Base-by-base conservation (phyloP, 2,888 invertebrate species). In the Hipparchia sbordonii region DNA sequence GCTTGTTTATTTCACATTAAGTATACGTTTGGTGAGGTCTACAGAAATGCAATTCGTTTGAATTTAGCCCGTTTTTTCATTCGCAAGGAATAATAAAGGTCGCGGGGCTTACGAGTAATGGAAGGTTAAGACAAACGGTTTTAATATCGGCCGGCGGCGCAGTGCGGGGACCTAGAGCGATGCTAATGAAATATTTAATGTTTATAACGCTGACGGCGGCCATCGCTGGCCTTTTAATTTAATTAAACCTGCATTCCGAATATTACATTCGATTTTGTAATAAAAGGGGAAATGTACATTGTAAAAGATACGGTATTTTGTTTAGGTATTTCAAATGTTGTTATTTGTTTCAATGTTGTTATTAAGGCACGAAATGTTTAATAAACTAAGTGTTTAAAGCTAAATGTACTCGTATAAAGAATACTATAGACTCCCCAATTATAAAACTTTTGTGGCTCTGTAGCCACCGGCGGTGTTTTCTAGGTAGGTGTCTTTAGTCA, bases 71-170 rank as follows among this genome's bases (percentile, higher is more conserved):
- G 10, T 7, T 57, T 62, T 62, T 70, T 52, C 62, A 54, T 72
- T 54, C 23, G 12, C 52, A 7, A 46, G 48, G 62, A 33, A 72
- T 57, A 72, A 68, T 72, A 60, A 72, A 62, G 68, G 66, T 65
- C 52, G 65, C 48, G 10, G 13, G 67, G 77, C 73, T 73, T 61
- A 72, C 63, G 8, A 69, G 70, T 72, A 72, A 61, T 72, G 72
- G 72, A 60, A 80, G 81, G 83, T 84, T 83, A 83, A 84, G 84
- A 84, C 82, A 82, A 85, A 85, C 81, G 82, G 74, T 74, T 82
- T 82, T 84, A 82, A 84, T 85, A 85, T 83, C 80, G 76, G 77
- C 79, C 72, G 23, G 23, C 23, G 23, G 23, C 23, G 72, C 75
- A 70, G 75, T 69, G 78, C 80, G 10, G 39, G 33, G n/a, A 10